These are phyloP conservation scores for Reinhardtius hippoglossoides DNA, from an alignment of 2,113 vertebrate species.

Conservation along the genomic window DNA sequence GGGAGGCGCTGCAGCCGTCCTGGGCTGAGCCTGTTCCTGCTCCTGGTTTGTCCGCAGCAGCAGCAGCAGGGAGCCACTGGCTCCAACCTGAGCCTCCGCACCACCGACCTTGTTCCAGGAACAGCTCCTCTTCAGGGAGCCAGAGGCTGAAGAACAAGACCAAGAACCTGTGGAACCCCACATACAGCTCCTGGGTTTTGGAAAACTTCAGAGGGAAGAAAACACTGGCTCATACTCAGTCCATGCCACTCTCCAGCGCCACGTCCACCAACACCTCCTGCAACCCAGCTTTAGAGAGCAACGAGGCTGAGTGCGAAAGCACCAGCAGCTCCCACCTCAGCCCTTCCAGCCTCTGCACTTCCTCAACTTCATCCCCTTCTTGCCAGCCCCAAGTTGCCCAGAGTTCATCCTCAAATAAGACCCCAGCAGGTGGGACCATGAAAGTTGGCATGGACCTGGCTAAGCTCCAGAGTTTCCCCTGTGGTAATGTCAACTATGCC, in stretches of 20 bases:
- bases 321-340: constrained; percentile 64
- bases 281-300: constrained; percentile 70
- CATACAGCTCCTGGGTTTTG: constrained; percentile 90
- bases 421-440: constrained; percentile 33
- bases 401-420: constrained; percentile 53
- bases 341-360: constrained; percentile 67
- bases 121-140: constrained; percentile 75
- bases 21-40: constrained; percentile 77
- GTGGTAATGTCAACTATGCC: constrained; percentile 91
- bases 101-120: constrained; percentile 77
- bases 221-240: constrained; percentile 79
- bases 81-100: constrained; percentile 71
- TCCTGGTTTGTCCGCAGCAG: constrained; percentile 31
- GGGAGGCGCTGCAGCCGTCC: constrained; percentile 76
- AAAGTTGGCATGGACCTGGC: constrained; percentile 83
- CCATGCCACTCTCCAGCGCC: constrained; percentile 78
- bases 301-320: constrained; percentile 78
- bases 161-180: constrained; percentile 94
- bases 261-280: constrained; percentile 34
- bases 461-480: constrained; percentile 90
- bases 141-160: constrained; percentile 91
- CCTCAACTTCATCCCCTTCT: constrained; percentile 73
- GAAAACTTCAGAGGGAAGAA: constrained; percentile 84
- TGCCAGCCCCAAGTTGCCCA: constrained; percentile 67
- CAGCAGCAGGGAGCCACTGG: constrained; percentile 55